Evolutionary conservation across 2,113 vertebrate species (phyloP).

Genomic region (Aphelocoma coerulescens): DNA sequence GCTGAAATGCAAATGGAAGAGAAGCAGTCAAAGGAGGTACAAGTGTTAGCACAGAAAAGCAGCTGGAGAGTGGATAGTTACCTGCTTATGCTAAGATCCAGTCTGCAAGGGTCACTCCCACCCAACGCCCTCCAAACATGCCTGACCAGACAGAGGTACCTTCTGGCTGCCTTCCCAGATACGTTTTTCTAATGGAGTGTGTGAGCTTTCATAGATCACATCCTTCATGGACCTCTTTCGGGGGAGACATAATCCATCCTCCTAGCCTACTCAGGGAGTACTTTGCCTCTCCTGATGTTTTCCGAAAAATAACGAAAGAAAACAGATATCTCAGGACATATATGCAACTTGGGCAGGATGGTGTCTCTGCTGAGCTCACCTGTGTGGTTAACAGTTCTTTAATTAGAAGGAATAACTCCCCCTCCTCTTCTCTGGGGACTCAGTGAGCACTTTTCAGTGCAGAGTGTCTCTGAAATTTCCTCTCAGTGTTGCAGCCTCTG

Average conservation of each 20-base stretch:
- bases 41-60: not conserved
- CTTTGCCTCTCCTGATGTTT: not conserved
- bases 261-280: not conserved
- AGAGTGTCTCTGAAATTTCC: not conserved
- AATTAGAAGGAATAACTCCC: not conserved
- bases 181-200: not conserved
- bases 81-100: not conserved
- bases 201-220: not conserved
- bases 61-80: not conserved
- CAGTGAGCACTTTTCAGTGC: not conserved
- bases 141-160: not conserved
- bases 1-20: not conserved
- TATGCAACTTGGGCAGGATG: not conserved
- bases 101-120: not conserved
- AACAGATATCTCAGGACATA: not conserved
- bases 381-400: not conserved
- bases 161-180: not conserved
- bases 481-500: not conserved
- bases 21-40: not conserved
- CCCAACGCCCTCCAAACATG: rapidly evolving
- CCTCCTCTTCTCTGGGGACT: not conserved
- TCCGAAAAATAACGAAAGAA: not conserved
- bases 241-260: not conserved
- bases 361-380: not conserved
- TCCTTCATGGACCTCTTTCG: not conserved